Evolutionary conservation across 2,113 vertebrate species (phyloP), one percentile per base, ranked within the genome.

Genomic region (Polypterus senegalus): DNA sequence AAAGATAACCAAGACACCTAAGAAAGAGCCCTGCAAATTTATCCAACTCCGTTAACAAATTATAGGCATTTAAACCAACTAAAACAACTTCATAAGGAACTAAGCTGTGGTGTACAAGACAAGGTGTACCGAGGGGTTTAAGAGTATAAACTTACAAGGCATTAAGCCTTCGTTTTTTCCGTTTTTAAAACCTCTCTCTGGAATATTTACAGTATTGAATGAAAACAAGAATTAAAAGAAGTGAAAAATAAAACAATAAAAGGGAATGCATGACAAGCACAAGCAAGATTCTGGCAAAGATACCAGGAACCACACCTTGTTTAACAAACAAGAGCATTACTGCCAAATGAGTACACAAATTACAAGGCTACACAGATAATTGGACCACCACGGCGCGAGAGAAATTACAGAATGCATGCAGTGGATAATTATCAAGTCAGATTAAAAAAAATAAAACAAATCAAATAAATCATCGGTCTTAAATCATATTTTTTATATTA

Each of bases 211-310:
- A 58, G 43, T 58, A 45, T 43, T 58, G 44, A 58, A 45, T 45
- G 43, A 58, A 58, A 58, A 58, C 43, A 58, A 58, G 56, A 58
- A 58, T 58, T 58, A 58, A 8, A 45, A 58, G 43, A 45, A 58
- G 7, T 6, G 43, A 58, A 7, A 52, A 58, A 58, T 45, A 58
- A 27, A 58, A 45, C 9, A 58, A 43, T 45, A 9, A 52, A 10
- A 52, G 4, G 9, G 56, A 58, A 58, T 58, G 7, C 27, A 27
- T 8, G 61, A 58, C 5, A 61, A 9, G 6, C 4, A 58, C 57
- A 43, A 49, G 62, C 57, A 65, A 60, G 61, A 54, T 43, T 49
- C 54, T 57, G 56, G 47, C 45, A n/a, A 48, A 59, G 49, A 11
- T 6, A 46, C n/a, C 9, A 48, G 46, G 46, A 51, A 43, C 27